Evolutionary conservation across 2,797 vertebrate species (phyloP), one percentile per base, ranked within the genome.

Genomic region (Picus viridis): DNA sequence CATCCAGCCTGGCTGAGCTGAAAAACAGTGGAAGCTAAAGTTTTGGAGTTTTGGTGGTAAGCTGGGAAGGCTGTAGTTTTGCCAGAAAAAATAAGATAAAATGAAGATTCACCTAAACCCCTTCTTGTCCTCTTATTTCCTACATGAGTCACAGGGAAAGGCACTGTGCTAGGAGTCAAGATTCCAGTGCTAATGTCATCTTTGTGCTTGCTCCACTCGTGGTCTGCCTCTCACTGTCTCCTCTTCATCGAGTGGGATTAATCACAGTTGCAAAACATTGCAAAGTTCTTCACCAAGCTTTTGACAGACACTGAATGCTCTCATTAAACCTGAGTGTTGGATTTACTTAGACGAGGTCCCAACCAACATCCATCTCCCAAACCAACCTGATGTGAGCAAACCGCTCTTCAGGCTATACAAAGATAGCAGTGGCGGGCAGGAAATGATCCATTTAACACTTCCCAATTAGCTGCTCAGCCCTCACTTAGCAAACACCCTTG

Each of bases 121-220:
- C 15, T 85, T 76, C 65, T 56, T 30, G 12, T 71, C 10, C 7
- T 69, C 34, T 23, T 27, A 32, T 72, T 93, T 74, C 23, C 72
- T 67, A 29, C 5, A 9, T 7, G 14, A 67, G 53, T 67, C 43
- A 23, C 6, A 12, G 45, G 69, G 57, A 83, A 80, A 45, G 69
- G 30, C 65, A 23, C 43, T 0, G 0, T 69, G 43, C 30, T 59
- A 77, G 62, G 58, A 84, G 53, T 30, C 0, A 1, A 24, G 68
- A 62, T 57, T 88, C 63, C 83, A 76, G 70, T 0, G 0, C 34
- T 16, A 2, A 15, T 57, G 47, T 49, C 83, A 51, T 59, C 70
- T 63, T 84, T 29, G 59, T 0, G 2, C 63, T 62, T 20, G 54
- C 54, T 57, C 41, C 16, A 2, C 17, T 49, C 5, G 0, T 56